These are phyloP conservation scores for Psittacara wagleri DNA, from an alignment of 2,113 vertebrate species.

Conservation along the genomic window DNA sequence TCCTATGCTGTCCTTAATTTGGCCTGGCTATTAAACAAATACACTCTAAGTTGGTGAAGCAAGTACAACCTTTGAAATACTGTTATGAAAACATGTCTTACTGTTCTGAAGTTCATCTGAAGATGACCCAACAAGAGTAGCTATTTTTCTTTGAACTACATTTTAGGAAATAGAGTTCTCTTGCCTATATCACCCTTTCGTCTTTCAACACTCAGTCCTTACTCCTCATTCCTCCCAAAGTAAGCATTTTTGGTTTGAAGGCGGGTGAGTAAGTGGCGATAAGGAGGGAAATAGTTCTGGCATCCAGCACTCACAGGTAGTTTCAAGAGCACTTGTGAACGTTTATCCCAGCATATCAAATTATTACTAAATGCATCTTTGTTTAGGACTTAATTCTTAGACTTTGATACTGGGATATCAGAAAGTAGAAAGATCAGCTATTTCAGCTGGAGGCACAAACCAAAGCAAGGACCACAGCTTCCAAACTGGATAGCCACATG, in stretches of 20 bases:
- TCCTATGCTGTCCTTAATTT: neutral
- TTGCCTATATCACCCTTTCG: neutral
- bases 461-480: neutral
- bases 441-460: neutral
- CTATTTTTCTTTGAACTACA: neutral
- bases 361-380: neutral
- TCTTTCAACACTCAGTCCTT: neutral
- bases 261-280: neutral
- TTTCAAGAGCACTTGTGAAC: neutral
- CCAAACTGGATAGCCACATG: neutral
- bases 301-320: rapidly evolving
- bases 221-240: neutral
- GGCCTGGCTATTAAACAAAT: neutral
- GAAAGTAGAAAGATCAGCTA: neutral
- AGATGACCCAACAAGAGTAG: neutral
- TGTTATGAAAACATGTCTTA: neutral
- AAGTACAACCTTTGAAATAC: neutral
- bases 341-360: neutral
- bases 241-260: neutral
- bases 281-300: neutral
- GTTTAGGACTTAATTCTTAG: neutral
- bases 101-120: neutral
- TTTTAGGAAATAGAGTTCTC: neutral
- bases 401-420: neutral
- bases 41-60: neutral